Evolutionary conservation across 2,797 vertebrate species (phyloP), one percentile per base, ranked within the genome.

Genomic region (Sphenopsis melanotis): DNA sequence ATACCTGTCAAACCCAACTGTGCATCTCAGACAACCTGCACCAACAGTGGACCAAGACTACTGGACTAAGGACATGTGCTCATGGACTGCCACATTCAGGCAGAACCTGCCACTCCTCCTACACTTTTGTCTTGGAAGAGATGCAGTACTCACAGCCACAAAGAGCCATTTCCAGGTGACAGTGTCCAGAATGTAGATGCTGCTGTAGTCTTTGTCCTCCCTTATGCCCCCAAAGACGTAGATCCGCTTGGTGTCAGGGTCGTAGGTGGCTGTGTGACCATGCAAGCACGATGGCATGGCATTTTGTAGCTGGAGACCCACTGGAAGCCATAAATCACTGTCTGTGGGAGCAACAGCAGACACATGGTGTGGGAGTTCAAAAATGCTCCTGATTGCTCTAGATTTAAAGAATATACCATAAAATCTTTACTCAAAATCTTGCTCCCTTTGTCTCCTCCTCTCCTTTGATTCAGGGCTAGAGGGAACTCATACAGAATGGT

Each of bases 161-260:
- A 96, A 94, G 69, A 97, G 98, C 99, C 99, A 99, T 79, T 98
- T 99, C 99, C 99, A 99, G 92, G 98, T 98, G 88, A 97, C 61
- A 10, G 98, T 99, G 89, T 98, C 97, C 64, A 99, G 98, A 94
- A 99, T 91, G 95, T 98, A 98, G 60, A 99, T 89, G 82, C 98
- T 96, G 30, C 96, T 97, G 93, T 98, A 98, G 80, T 97, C 71
- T 94, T 97, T 97, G 80, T 97, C 96, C 53, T 98, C 98, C 86
- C 97, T 98, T 95, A 98, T 96, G 79, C 99, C 99, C 8, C 99
- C 98, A 39, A 98, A 99, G 71, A 99, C 92, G 49, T 98, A 99
- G 75, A 99, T 95, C 1, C 97, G 97, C 89, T 98, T 98, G 64
- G 98, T 98, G 55, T 98, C 98, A 2, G 98, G 98, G 97, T 99